Evolutionary conservation across 2,797 vertebrate genomes (phyloP), one percentile per base, ranked within the genome.

Genomic region (Fistularia commersonii): DNA sequence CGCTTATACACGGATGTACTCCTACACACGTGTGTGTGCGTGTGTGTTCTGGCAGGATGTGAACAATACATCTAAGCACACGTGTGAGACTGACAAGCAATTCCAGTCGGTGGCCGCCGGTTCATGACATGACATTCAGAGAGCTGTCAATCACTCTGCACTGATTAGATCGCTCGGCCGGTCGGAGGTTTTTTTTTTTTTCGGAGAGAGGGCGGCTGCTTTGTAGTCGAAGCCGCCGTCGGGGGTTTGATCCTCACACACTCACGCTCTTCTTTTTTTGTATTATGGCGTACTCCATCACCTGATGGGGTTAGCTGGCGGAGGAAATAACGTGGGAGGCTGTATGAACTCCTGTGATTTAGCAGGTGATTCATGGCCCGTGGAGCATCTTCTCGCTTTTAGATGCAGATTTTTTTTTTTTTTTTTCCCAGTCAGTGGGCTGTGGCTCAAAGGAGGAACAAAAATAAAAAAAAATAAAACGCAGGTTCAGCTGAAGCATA

Each of bases 111-210:
- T 51, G 56, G 57, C 57, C 61, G 44, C 40, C 43, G 39, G 54
- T 55, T 66, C n/a, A 7, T 64, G 72, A 65, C 70, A 57, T 45
- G 59, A 41, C 59, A 54, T 64, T 62, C 66, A 56, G 37, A 11
- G 59, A 70, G 59, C 62, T 59, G 77, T 72, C 77, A 72, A 51
- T 80, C 69, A 76, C 64, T 61, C 54, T 23, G 12, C 42, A 13
- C 44, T 32, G 51, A 74, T 73, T 70, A 64, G 61, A 64, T 66
- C 58, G 36, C 43, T 55, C 40, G 58, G 60, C 38, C 60, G 7
- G 11, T n/a, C n/a, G n/a, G n/a, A n/a, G n/a, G n/a, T n/a, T n/a
- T n/a, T n/a, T n/a, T n/a, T n/a, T n/a, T n/a, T n/a, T n/a, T n/a
- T n/a, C n/a, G n/a, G n/a, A n/a, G n/a, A 32, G 3, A 57, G 15